Percentiles rank a stretch among this genome's conserved stretches.
These are phyloP conservation scores for Aulostomus chinensis DNA, from an alignment of 2,797 vertebrate species.

Conservation along the genomic window DNA sequence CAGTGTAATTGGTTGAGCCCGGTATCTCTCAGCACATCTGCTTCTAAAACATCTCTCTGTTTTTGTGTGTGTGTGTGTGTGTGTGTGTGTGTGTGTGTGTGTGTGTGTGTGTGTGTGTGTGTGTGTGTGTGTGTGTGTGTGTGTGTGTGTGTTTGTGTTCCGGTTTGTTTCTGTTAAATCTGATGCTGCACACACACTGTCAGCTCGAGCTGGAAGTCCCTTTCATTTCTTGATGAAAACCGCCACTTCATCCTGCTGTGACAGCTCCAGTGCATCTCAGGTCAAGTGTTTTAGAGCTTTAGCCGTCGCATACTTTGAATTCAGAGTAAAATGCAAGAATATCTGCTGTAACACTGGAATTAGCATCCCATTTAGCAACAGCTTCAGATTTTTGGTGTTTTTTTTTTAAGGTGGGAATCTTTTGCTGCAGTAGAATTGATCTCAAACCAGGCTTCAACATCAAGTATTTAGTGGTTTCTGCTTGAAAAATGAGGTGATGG, in stretches of 20 bases:
- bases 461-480: too few species aligned
- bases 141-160: not conserved
- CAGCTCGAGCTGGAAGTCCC: constrained; percentile 1
- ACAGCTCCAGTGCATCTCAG: constrained; percentile 18
- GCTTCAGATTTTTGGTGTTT: too few species aligned
- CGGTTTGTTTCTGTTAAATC: constrained; percentile 7
- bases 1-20: constrained; percentile 2
- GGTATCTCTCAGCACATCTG: constrained; percentile 8
- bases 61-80: not conserved
- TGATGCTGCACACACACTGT: not conserved
- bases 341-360: too few species aligned
- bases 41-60: constrained; percentile 1
- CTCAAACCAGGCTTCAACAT: too few species aligned
- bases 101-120: too few species aligned
- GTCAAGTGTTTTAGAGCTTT: constrained; percentile 10
- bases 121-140: too few species aligned
- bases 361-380: too few species aligned
- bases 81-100: too few species aligned
- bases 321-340: not conserved
- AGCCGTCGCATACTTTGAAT: not conserved
- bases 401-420: too few species aligned
- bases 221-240: constrained; percentile 3
- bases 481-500: too few species aligned
- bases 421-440: too few species aligned
- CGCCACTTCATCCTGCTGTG: constrained; percentile 1